phyloP scores from a whole-genome alignment of 2,113 vertebrate genomes.

The Dermatemys mawii region DNA sequence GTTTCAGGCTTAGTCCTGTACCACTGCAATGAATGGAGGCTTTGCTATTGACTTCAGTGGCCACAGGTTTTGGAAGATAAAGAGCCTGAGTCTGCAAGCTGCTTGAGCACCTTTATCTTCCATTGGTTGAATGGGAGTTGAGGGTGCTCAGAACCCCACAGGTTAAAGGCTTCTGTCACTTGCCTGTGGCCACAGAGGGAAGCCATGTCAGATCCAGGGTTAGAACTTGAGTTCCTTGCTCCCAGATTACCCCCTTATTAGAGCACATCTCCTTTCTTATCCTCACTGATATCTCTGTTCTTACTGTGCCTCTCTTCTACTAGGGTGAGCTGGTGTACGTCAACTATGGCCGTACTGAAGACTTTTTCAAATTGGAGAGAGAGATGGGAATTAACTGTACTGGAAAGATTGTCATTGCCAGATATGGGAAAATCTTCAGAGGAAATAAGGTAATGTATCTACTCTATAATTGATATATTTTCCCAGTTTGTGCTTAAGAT shows the following conservation, averaged over 20 bases:
- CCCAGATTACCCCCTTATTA: neutral
- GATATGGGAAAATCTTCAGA: slow-evolving; percentile 97
- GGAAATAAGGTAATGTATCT: slow-evolving; percentile 90
- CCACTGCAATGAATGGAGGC: neutral
- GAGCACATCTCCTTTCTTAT: neutral
- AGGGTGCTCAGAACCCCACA: neutral
- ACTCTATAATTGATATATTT: neutral
- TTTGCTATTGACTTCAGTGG: neutral
- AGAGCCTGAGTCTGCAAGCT: neutral
- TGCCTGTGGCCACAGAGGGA: neutral
- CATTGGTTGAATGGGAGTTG: neutral
- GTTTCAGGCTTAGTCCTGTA: neutral
- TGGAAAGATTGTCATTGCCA: slow-evolving; percentile 93
- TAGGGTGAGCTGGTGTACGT: slow-evolving; percentile 95
- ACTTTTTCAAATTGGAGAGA: slow-evolving; percentile 87
- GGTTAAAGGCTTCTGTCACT: neutral
- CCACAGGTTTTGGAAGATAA: neutral
- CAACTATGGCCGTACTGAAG: slow-evolving; percentile 93
- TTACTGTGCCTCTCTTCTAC: neutral
- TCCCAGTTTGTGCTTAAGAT: neutral
- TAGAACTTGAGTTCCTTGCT: neutral
- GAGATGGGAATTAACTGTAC: slow-evolving; percentile 87
- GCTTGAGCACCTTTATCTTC: neutral
- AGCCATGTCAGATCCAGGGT: neutral
- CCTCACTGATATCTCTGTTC: neutral